Evolutionary conservation across 2,113 vertebrate genomes (phyloP).

Genomic region (Lathamus discolor): DNA sequence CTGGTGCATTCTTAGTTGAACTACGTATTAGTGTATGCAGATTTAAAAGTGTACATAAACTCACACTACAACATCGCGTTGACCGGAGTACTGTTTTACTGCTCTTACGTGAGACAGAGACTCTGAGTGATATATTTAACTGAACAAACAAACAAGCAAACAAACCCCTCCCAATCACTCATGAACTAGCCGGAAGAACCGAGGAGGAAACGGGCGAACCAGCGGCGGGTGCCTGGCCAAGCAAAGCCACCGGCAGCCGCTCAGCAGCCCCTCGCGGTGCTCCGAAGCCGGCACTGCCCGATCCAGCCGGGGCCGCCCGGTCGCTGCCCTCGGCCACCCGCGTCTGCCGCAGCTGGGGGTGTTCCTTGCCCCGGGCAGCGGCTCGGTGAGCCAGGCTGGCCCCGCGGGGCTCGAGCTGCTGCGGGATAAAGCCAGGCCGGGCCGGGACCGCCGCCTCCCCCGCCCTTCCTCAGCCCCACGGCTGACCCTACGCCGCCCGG

Average conservation of each 20-base stretch:
- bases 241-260: fast-evolving
- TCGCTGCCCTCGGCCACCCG: neutral
- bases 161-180: too few relatives aligned
- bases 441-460: too few relatives aligned
- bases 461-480: neutral
- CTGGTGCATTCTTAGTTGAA: fast-evolving
- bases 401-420: neutral
- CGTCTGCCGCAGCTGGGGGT: too few relatives aligned
- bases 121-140: too few relatives aligned
- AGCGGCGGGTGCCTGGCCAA: fast-evolving
- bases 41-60: neutral
- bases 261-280: fast-evolving
- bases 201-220: too few relatives aligned
- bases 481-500: neutral
- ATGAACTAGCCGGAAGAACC: neutral
- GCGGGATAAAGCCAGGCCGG: too few relatives aligned
- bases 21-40: fast-evolving
- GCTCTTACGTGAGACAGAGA: neutral
- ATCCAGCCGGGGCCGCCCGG: neutral
- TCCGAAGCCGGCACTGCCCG: neutral
- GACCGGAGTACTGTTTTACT: fast-evolving
- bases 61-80: neutral
- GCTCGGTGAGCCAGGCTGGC: neutral
- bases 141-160: neutral
- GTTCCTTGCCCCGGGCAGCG: too few relatives aligned